Percentiles rank a stretch among this genome's conserved stretches.
Conservation (phyloP, 2,888 invertebrate species). For the Stenolophus ochropezus region DNA sequence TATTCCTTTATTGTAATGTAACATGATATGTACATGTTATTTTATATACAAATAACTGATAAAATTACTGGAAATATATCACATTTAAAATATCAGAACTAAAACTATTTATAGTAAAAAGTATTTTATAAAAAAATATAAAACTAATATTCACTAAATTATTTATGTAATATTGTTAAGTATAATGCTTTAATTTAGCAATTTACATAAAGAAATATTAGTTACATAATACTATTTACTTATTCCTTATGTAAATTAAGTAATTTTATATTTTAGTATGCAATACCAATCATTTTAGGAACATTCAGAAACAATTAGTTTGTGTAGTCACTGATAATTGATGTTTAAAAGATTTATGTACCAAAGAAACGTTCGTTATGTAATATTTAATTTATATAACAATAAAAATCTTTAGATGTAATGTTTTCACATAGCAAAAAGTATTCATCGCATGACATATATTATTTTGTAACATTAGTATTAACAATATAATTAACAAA, state of each 20-base stretch:
- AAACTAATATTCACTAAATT: neutral
- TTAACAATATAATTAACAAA: no score
- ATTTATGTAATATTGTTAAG: neutral
- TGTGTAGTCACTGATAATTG: neutral
- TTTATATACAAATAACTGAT: slow-evolving; percentile 23
- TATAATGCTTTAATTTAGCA: neutral
- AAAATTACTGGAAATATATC: slow-evolving; percentile 2
- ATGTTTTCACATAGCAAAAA: neutral
- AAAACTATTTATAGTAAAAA: neutral
- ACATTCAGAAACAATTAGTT: neutral
- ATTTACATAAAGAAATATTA: neutral
- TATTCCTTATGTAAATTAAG: neutral
- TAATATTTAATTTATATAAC: neutral
- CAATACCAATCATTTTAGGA: neutral
- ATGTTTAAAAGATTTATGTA: no score
- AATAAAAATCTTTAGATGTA: neutral
- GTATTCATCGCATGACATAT: neutral
- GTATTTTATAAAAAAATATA: slow-evolving; percentile 8
- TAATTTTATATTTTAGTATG: slow-evolving; percentile 3
- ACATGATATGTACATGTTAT: slow-evolving; percentile 18
- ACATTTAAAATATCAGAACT: slow-evolving; percentile 23
- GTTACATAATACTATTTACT: neutral
- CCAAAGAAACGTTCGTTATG: no score
- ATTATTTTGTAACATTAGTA: no score
- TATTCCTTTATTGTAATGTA: no score